Evolutionary conservation across 2,113 vertebrate species (phyloP).

Genomic region (Panthera uncia): DNA sequence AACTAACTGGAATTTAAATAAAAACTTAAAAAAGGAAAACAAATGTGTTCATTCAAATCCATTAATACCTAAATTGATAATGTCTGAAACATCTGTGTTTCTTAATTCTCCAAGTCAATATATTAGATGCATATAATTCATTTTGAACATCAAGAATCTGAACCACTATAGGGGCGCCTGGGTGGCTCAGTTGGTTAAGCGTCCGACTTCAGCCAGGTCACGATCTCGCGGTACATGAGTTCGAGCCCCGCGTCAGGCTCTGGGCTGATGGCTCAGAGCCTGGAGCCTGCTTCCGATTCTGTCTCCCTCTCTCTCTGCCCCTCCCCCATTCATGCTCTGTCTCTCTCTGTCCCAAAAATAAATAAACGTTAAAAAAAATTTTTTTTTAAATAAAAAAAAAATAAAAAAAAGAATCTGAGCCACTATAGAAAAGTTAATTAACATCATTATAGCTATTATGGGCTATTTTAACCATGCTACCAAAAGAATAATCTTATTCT

Average conservation of each 20-base stretch:
- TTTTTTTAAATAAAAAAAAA: too few relatives aligned
- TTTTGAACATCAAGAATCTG: constrained; percentile 13
- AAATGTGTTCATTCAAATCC: neutral
- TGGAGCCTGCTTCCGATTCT: too few relatives aligned
- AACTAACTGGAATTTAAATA: neutral
- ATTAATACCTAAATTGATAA: neutral
- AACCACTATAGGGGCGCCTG: neutral
- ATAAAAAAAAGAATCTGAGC: neutral
- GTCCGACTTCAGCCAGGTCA: too few relatives aligned
- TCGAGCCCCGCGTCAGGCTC: too few relatives aligned
- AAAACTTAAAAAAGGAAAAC: neutral
- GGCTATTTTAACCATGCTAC: neutral
- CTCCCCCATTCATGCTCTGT: too few relatives aligned
- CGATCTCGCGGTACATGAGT: too few relatives aligned
- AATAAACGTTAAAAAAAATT: too few relatives aligned
- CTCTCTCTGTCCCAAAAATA: too few relatives aligned
- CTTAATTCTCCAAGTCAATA: neutral
- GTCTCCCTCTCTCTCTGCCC: too few relatives aligned
- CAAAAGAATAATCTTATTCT: neutral
- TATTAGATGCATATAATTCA: neutral
- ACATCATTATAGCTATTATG: neutral
- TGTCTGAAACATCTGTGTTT: neutral
- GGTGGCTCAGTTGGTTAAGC: too few relatives aligned
- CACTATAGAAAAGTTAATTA: neutral
- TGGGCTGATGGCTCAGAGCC: too few relatives aligned